Evolutionary conservation across 2,888 invertebrate genomes (phyloP).

Genomic region (Philereme transversata): DNA sequence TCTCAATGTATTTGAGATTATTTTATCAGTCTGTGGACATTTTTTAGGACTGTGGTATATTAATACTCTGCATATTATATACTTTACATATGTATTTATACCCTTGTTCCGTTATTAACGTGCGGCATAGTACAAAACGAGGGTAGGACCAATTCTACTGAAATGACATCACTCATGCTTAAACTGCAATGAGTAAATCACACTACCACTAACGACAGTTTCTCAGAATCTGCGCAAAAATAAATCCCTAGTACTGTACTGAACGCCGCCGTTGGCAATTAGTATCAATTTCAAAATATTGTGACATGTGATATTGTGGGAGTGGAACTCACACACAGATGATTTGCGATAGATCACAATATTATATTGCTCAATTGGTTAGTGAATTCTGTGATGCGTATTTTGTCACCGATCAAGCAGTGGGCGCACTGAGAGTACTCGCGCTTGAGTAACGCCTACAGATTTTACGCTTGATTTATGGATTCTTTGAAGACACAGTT

Average conservation of each 20-base stretch:
- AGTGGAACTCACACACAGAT: slow-evolving; percentile 14
- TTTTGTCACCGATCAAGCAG: slow-evolving; percentile 36
- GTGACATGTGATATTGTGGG: slow-evolving; percentile 20
- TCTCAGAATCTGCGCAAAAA: slow-evolving; percentile 23
- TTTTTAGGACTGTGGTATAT: too few relatives aligned
- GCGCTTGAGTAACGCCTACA: slow-evolving; percentile 25
- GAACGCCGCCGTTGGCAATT: not conserved
- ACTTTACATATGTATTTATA: too few relatives aligned
- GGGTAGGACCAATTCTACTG: slow-evolving; percentile 12
- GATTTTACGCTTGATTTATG: slow-evolving; percentile 20
- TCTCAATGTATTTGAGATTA: too few relatives aligned
- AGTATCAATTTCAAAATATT: slow-evolving; percentile 21
- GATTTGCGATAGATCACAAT: slow-evolving; percentile 47
- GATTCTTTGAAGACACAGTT: slow-evolving; percentile 18
- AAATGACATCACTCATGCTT: slow-evolving; percentile 26
- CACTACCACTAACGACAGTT: slow-evolving; percentile 10
- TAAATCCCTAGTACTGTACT: not conserved
- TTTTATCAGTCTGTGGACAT: too few relatives aligned
- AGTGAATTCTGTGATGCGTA: slow-evolving; percentile 37
- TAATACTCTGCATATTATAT: too few relatives aligned
- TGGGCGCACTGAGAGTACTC: slow-evolving; percentile 16
- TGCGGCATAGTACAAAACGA: slow-evolving; percentile 11
- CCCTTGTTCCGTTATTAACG: not conserved
- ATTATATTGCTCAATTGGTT: slow-evolving; percentile 48
- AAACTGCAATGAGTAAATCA: slow-evolving; percentile 26